Conservation (phyloP, 2,797 vertebrate genomes). For the Sphenodon punctatus region DNA sequence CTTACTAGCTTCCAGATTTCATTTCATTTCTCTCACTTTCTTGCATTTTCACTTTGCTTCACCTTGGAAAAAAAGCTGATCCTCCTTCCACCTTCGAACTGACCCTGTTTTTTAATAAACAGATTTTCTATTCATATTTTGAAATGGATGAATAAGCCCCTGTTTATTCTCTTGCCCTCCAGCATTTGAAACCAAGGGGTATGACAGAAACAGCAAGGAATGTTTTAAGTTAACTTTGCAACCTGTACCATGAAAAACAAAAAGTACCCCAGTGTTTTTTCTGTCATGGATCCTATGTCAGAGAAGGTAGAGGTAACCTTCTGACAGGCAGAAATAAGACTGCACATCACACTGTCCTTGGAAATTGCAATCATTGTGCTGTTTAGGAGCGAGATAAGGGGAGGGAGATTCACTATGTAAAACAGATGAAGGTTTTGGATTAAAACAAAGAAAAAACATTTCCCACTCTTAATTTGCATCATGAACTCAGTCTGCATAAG, state of each 20-base stretch:
- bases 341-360: background rate
- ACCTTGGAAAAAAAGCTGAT: background rate
- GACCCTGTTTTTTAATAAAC: fast-evolving
- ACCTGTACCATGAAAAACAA: background rate
- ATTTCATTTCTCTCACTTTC: background rate
- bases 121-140: background rate
- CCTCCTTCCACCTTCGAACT: background rate
- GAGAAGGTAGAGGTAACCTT: background rate
- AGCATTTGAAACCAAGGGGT: no score
- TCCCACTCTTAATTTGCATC: background rate
- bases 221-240: background rate
- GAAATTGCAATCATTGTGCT: background rate
- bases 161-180: background rate
- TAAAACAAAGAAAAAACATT: background rate
- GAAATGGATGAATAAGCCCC: background rate
- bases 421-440: background rate
- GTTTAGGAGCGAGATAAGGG: no score
- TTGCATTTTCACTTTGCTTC: background rate
- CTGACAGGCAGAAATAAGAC: background rate
- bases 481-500: background rate
- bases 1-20: background rate
- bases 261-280: background rate
- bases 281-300: background rate
- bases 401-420: no score
- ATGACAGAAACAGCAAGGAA: background rate